phyloP scores from a whole-genome alignment of 2,888 invertebrate genomes.

The Limnephilus lunatus region DNA sequence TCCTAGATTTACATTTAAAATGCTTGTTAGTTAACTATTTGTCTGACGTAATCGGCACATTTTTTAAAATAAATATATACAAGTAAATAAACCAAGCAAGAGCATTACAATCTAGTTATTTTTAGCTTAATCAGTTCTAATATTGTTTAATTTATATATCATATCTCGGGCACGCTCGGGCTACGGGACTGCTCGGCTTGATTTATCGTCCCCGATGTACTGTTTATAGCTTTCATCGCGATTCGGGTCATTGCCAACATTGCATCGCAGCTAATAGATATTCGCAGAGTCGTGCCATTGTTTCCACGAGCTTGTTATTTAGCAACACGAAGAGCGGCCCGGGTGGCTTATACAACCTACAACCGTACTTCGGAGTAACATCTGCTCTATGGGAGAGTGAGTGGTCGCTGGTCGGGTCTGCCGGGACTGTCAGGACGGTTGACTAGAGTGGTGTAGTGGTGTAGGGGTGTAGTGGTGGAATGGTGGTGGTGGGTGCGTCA shows the following conservation, averaged over 20 bases:
- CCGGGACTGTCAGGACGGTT: neutral
- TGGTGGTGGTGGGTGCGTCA: conserved; percentile 7
- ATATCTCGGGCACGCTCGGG: neutral
- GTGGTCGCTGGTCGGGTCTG: neutral
- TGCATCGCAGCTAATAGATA: conserved; percentile 1
- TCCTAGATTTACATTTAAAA: too few relatives aligned
- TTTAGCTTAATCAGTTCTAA: too few relatives aligned
- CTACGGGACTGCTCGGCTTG: neutral
- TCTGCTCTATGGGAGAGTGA: neutral
- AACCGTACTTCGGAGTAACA: conserved; percentile 9
- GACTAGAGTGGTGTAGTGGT: neutral
- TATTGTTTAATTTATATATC: neutral
- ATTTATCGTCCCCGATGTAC: neutral
- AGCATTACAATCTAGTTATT: too few relatives aligned
- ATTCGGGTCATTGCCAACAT: conserved; percentile 42
- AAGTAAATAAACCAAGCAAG: too few relatives aligned
- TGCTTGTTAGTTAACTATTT: neutral
- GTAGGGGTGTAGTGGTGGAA: neutral
- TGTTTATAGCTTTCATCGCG: conserved; percentile 8
- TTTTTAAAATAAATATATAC: too few relatives aligned
- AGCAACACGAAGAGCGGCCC: neutral
- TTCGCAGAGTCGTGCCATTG: conserved; percentile 30
- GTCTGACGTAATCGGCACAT: neutral
- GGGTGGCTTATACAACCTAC: neutral
- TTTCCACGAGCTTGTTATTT: conserved; percentile 30